phyloP scores from a whole-genome alignment of 2,888 invertebrate species.

The Acleris literana region DNA sequence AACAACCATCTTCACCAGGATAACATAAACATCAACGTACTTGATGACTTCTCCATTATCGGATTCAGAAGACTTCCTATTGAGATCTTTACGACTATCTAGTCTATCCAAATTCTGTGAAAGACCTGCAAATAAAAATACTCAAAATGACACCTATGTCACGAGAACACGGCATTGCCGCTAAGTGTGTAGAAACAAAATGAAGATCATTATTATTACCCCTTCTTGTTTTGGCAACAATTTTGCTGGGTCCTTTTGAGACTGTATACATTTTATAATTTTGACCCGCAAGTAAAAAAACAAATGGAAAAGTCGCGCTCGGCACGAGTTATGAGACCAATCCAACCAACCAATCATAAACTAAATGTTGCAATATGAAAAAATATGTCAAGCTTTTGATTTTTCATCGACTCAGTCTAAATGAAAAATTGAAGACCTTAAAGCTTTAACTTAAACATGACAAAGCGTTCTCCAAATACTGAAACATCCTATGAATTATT shows the following conservation, averaged over 20 bases:
- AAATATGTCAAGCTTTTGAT: conserved; percentile 1
- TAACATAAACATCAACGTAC: conserved; percentile 70
- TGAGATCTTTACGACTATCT: conserved; percentile 88
- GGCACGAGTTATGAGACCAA: conserved; percentile 54
- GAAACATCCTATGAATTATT: too few relatives aligned
- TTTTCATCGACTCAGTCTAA: too few relatives aligned
- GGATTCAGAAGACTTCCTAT: conserved; percentile 86
- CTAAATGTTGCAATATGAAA: conserved; percentile 21
- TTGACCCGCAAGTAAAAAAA: conserved; percentile 66
- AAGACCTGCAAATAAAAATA: conserved; percentile 84
- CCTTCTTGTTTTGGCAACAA: conserved; percentile 93
- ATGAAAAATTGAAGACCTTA: too few relatives aligned
- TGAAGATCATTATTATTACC: conserved; percentile 69
- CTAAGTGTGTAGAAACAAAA: conserved; percentile 7
- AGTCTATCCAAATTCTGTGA: conserved; percentile 92
- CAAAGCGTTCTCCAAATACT: too few relatives aligned
- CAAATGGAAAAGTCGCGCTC: conserved; percentile 63
- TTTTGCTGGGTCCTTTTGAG: conserved; percentile 93
- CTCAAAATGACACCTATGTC: conserved; percentile 45
- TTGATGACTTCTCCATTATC: conserved; percentile 86
- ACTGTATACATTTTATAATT: conserved; percentile 91
- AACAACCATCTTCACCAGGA: conserved; percentile 49
- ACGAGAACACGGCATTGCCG: conserved; percentile 39
- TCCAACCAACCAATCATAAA: conserved; percentile 16
- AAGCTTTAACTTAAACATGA: too few relatives aligned